phyloP scores from a whole-genome alignment of 2,113 vertebrate species.

The Carassius auratus region DNA sequence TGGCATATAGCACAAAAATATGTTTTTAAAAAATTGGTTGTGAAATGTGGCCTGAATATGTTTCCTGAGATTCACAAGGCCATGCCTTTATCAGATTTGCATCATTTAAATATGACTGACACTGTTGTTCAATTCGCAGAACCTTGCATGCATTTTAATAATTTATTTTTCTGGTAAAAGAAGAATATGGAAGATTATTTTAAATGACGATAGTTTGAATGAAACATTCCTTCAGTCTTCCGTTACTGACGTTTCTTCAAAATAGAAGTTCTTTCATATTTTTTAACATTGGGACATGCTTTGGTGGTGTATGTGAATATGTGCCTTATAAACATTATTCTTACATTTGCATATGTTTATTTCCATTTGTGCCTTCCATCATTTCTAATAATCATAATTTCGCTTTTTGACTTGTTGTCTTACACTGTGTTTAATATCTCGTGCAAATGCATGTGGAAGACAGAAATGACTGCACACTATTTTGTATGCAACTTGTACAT shows the following conservation, averaged over 20 bases:
- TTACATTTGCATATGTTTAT: background rate
- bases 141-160: background rate
- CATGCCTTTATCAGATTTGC: background rate
- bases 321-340: constrained; percentile 6
- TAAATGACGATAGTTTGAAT: background rate
- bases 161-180: background rate
- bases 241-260: background rate
- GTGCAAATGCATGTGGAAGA: background rate
- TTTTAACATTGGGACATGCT: background rate
- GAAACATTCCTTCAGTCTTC: background rate
- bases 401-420: too few species aligned
- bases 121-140: background rate
- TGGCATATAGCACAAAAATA: background rate
- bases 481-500: background rate
- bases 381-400: background rate
- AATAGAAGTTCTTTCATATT: background rate
- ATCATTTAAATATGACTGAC: background rate
- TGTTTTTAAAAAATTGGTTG: background rate
- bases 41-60: background rate
- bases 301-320: background rate
- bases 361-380: background rate
- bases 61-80: background rate
- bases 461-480: background rate
- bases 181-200: background rate
- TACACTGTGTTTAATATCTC: background rate